Base-by-base conservation (phyloP, 2,113 vertebrate species). In the Microcebus griseorufus region DNA sequence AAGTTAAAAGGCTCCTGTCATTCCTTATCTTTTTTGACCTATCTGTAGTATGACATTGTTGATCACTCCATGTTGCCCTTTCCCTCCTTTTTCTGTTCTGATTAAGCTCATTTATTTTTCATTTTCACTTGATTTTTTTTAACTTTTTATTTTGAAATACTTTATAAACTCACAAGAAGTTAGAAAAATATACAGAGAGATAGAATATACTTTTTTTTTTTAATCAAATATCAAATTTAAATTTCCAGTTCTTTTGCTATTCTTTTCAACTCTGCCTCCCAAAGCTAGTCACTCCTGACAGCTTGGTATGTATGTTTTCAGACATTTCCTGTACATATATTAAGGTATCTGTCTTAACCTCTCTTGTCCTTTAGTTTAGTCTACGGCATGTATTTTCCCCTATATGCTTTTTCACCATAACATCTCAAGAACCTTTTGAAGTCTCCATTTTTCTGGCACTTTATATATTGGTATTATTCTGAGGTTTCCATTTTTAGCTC, bases 1-100 rank as follows among this genome's bases (percentile, higher is more conserved):
- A 93, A 84, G 91, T 29, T 79, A 58, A 75, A 96, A 95, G 85
- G 62, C 91, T 94, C 42, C 85, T 67, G 92, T 85, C 88, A 70
- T 39, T 78, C 39, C 80, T 93, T 39, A 72, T 96, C 78, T 86
- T 87, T 86, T 65, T 1, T 86, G 75, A 94, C 85, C 62, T 27
- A 42, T 58, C 48, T 91, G 45, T 12, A 88, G n/a, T 51, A 64
- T 8, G 55, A 45, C 39, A 22, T 8, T 64, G 62, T 42, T 79
- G 85, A 70, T 82, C 48, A 64, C 23, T 70, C 75, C 27, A 27
- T 70, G n/a, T 18, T 79, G 72, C 81, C 91, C 95, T 96, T 96
- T 94, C 37, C 91, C 39, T 94, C 62, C 42, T 84, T 42, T 53
- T 65, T 72, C 93, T 89, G 16, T 82, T 95, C 60, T 82, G 76